Conservation (phyloP, 2,113 vertebrate species). For the Puffinus mauretanicus region DNA sequence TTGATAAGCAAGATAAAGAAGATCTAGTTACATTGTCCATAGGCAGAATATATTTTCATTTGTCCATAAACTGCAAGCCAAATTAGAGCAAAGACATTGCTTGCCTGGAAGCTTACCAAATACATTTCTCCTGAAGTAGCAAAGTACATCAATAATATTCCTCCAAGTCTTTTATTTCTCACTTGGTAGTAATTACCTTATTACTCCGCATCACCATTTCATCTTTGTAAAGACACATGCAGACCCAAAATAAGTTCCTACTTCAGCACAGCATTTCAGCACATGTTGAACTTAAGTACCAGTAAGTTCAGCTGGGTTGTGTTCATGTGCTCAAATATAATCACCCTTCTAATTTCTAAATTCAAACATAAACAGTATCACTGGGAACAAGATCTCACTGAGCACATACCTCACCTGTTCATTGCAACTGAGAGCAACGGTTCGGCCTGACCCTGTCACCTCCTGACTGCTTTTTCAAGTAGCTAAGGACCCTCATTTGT, state of each 20-base stretch:
- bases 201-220: neutral
- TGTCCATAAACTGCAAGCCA: neutral
- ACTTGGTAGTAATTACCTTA: neutral
- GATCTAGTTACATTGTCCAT: neutral
- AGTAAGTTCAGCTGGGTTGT: neutral
- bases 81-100: neutral
- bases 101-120: slow-evolving; percentile 35
- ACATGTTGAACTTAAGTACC: neutral
- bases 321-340: neutral
- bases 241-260: neutral
- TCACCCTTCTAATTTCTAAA: neutral
- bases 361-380: neutral
- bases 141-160: slow-evolving; percentile 36
- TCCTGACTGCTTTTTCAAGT: neutral
- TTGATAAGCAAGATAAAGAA: neutral
- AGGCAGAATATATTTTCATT: neutral
- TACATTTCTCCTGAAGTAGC: neutral
- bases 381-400: neutral
- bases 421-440: neutral
- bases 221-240: neutral
- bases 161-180: neutral
- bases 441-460: neutral
- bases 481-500: neutral
- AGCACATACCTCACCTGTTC: neutral
- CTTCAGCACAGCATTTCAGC: neutral